Percentiles rank a stretch among this genome's conserved stretches.
These are phyloP conservation scores for Lepidochitona cinerea DNA, from an alignment of 2,888 invertebrate genomes.

Conservation along the genomic window DNA sequence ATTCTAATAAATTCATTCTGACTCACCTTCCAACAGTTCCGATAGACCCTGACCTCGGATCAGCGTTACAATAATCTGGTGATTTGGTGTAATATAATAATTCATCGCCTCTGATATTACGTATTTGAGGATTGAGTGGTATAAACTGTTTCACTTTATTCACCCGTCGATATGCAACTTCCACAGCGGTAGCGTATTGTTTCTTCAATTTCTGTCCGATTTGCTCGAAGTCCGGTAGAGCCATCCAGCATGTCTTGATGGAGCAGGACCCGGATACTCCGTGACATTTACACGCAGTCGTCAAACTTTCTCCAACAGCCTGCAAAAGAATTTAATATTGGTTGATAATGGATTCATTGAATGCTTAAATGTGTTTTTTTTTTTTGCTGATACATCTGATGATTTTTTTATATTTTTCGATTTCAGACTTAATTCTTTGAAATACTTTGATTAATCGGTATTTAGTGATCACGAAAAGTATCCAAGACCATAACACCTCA, in stretches of 20 bases:
- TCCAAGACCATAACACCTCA: no score
- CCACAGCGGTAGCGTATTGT: slow-evolving; percentile 74
- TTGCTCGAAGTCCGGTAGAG: slow-evolving; percentile 76
- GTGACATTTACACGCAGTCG: slow-evolving; percentile 84
- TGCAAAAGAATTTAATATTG: no score
- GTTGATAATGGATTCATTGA: no score
- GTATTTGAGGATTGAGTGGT: slow-evolving; percentile 66
- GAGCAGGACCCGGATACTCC: slow-evolving; percentile 88
- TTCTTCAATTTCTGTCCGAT: slow-evolving; percentile 75
- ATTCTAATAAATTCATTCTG: no score
- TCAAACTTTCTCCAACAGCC: slow-evolving; percentile 78
- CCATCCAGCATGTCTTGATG: slow-evolving; percentile 86
- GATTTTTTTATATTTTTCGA: no score
- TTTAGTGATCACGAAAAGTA: no score
- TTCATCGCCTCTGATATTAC: slow-evolving; percentile 74
- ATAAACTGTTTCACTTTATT: slow-evolving; percentile 57
- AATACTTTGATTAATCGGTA: no score
- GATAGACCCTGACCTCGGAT: slow-evolving; percentile 81
- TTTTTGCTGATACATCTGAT: no score
- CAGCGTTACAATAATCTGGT: slow-evolving; percentile 86
- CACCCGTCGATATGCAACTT: slow-evolving; percentile 47
- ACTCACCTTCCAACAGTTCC: slow-evolving; percentile 84
- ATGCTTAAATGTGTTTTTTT: no score
- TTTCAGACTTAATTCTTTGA: no score
- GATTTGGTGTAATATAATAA: slow-evolving; percentile 84